A percentile compares a stretch with the other conserved stretches of the same genome.
Evolutionary conservation across 1,140 invertebrate species (phyloP).

Genomic region (Heliconius congener): DNA sequence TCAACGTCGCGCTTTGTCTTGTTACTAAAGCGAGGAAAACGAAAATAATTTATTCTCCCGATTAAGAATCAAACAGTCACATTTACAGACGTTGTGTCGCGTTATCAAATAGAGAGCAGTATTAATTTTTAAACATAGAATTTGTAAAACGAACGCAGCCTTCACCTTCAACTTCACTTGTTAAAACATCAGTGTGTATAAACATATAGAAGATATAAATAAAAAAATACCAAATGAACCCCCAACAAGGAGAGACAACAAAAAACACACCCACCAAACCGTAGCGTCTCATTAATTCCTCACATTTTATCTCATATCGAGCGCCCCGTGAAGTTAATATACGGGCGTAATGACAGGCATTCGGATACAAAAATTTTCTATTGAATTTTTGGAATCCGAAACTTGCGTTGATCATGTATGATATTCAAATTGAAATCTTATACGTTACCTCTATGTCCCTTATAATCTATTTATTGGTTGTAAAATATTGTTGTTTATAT

Average conservation of each 20-base stretch:
- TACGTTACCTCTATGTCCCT: conserved; percentile 37
- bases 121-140: too few relatives aligned
- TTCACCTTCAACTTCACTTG: too few relatives aligned
- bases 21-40: too few relatives aligned
- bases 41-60: background rate
- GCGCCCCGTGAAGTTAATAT: conserved; percentile 67
- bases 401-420: conserved; percentile 56
- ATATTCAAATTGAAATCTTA: conserved; percentile 64
- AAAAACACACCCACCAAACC: background rate
- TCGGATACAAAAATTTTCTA: conserved; percentile 35
- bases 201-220: background rate
- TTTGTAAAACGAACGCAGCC: too few relatives aligned
- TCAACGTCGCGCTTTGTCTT: too few relatives aligned
- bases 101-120: too few relatives aligned
- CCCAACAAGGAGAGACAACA: background rate
- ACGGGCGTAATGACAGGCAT: conserved; percentile 63
- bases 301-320: conserved; percentile 39
- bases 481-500: conserved; percentile 16
- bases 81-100: too few relatives aligned
- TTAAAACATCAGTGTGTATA: too few relatives aligned
- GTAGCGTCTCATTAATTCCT: conserved; percentile 3
- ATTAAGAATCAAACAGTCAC: too few relatives aligned
- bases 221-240: background rate
- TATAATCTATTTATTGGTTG: conserved; percentile 18
- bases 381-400: conserved; percentile 55